Percentiles rank a stretch among this genome's conserved stretches.
These are phyloP conservation scores for Stenurella melanura DNA, from an alignment of 2,888 invertebrate genomes.

Conservation along the genomic window DNA sequence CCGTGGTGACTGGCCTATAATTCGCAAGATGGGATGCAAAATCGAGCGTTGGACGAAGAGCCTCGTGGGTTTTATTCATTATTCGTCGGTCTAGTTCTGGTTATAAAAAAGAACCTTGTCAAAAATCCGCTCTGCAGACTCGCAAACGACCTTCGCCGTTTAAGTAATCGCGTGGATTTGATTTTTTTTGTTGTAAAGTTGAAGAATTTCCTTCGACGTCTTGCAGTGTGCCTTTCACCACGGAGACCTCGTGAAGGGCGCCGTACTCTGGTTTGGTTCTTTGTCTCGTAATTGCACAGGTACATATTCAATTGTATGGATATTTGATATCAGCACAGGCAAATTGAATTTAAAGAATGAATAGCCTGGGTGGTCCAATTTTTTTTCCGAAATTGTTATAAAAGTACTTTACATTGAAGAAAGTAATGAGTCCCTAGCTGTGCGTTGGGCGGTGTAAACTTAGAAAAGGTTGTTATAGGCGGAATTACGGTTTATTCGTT, in stretches of 20 bases:
- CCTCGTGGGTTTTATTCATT: slow-evolving; percentile 5
- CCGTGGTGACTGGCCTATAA: too few relatives aligned
- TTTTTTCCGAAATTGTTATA: too few relatives aligned
- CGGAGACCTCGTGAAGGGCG: slow-evolving; percentile 22
- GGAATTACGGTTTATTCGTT: too few relatives aligned
- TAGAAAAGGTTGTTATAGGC: too few relatives aligned
- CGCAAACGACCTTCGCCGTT: slow-evolving; percentile 11
- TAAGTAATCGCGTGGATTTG: slow-evolving; percentile 25
- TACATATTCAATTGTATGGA: neutral
- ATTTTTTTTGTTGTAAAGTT: slow-evolving; percentile 9
- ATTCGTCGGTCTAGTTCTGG: neutral
- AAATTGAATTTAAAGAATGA: too few relatives aligned
- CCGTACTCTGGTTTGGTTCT: slow-evolving; percentile 8
- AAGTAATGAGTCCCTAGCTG: too few relatives aligned
- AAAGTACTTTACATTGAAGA: too few relatives aligned
- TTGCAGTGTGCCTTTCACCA: slow-evolving; percentile 19
- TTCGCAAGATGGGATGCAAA: neutral
- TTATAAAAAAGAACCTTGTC: slow-evolving; percentile 36
- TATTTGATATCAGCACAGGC: neutral
- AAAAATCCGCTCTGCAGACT: slow-evolving; percentile 29
- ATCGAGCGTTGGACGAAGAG: neutral
- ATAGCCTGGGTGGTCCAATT: too few relatives aligned
- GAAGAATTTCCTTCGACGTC: slow-evolving; percentile 32
- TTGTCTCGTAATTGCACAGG: neutral
- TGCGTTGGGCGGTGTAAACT: too few relatives aligned